A percentile compares a stretch with the other conserved stretches of the same genome.
Evolutionary conservation across 1,140 invertebrate species (phyloP).

Genomic region (Cylas formicarius): DNA sequence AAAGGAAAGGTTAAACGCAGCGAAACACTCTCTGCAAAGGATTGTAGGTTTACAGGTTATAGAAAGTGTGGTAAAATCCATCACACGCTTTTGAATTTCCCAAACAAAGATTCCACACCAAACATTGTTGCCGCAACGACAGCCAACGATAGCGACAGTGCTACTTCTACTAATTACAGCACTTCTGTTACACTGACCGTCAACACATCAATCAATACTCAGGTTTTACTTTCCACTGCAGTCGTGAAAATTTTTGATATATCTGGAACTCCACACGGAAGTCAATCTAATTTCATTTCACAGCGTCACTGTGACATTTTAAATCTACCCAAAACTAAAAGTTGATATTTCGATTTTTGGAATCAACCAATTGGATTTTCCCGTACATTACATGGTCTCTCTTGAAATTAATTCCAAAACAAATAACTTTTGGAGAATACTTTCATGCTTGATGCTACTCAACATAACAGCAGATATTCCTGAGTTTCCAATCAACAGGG

Average conservation of each 20-base stretch:
- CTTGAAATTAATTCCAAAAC: constrained; percentile 8
- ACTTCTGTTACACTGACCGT: not conserved
- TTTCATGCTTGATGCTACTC: constrained; percentile 5
- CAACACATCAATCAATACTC: not conserved
- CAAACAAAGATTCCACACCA: not conserved
- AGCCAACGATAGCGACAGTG: not conserved
- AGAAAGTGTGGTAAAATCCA: constrained; percentile 4
- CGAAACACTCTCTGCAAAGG: not conserved
- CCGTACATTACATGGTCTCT: not conserved
- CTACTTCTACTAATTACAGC: not conserved
- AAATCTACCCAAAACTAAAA: not conserved
- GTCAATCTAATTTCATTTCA: constrained; percentile 11
- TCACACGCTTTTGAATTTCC: constrained; percentile 10
- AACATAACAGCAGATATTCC: constrained; percentile 10
- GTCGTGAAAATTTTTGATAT: not conserved
- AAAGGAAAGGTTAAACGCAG: too few relatives aligned
- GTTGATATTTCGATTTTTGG: constrained; percentile 6
- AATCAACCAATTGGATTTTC: constrained; percentile 1
- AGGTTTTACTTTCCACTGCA: constrained; percentile 1
- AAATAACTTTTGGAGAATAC: not conserved
- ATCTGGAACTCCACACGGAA: not conserved
- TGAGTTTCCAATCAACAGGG: not conserved
- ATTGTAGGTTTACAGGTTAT: not conserved
- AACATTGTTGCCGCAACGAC: not conserved
- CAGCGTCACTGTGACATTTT: constrained; percentile 2